Conservation (phyloP, 2,888 invertebrate genomes). For the Acanthococcus lagerstroemiae region DNA sequence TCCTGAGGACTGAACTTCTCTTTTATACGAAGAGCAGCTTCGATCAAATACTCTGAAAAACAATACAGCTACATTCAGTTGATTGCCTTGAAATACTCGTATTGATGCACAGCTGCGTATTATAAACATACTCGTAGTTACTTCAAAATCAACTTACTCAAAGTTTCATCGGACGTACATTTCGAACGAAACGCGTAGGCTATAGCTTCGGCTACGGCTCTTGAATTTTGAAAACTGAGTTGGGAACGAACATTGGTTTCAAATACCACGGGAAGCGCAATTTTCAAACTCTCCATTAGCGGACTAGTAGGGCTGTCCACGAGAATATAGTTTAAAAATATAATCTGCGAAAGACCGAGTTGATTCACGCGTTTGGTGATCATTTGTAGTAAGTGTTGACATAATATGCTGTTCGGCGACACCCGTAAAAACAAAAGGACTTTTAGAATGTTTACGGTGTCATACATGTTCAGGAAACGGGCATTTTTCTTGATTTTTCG, state of each 20-base stretch:
- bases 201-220: not conserved
- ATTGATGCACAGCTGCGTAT: no score
- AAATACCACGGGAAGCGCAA: conserved; percentile 58
- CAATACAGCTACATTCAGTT: no score
- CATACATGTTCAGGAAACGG: conserved; percentile 46
- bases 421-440: conserved; percentile 50
- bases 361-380: conserved; percentile 52
- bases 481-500: conserved; percentile 48
- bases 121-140: no score
- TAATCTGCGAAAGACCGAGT: conserved; percentile 51
- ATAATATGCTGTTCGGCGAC: conserved; percentile 49
- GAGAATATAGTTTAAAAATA: conserved; percentile 53
- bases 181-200: not conserved
- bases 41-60: not conserved
- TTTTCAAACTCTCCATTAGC: conserved; percentile 52
- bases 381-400: conserved; percentile 54
- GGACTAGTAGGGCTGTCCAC: conserved; percentile 46
- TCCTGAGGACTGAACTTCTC: not conserved
- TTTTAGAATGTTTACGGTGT: conserved; percentile 52
- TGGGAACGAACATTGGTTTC: conserved; percentile 52
- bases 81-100: no score
- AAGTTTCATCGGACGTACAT: not conserved
- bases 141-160: no score
- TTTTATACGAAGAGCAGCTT: not conserved
- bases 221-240: conserved; percentile 40